Percentiles rank a stretch among this genome's conserved stretches.
phyloP scores from a whole-genome alignment of 2,797 vertebrate species.

The Dermochelys coriacea region DNA sequence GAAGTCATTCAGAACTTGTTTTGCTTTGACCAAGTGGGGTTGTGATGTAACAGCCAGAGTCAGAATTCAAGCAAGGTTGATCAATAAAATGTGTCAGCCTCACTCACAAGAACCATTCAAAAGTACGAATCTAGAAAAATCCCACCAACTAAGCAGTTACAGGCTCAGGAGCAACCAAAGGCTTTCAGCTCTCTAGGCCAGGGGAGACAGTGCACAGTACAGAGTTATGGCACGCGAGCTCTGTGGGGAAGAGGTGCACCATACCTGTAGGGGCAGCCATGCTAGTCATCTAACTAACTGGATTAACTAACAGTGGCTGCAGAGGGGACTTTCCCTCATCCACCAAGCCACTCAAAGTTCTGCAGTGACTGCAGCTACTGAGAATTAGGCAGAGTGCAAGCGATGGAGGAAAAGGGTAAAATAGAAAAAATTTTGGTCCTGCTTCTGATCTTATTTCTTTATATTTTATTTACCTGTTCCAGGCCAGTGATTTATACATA shows the following conservation, averaged over 20 bases:
- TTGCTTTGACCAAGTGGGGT: not conserved
- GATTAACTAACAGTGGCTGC: not conserved
- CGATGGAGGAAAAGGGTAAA: not conserved
- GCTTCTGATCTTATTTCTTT: not conserved
- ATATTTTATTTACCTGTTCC: not conserved
- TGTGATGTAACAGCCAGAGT: not conserved
- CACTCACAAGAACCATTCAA: not conserved
- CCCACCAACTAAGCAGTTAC: not conserved
- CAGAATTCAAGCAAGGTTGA: not conserved
- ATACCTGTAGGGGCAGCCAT: not conserved
- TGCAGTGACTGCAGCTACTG: not conserved
- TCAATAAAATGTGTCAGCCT: not conserved
- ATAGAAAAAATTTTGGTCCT: not conserved
- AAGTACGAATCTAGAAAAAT: not conserved
- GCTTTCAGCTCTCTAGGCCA: not conserved
- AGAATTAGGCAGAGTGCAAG: not conserved
- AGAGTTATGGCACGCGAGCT: not conserved
- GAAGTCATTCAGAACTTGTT: not conserved
- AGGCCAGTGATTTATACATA: not conserved
- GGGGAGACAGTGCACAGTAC: not conserved
- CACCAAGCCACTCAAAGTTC: not conserved
- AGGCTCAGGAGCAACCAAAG: not conserved
- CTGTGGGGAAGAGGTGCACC: not conserved
- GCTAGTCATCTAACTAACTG: not conserved
- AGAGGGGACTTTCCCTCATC: not conserved